phyloP scores from a whole-genome alignment of 2,797 vertebrate species.

The Novumbra hubbsi region DNA sequence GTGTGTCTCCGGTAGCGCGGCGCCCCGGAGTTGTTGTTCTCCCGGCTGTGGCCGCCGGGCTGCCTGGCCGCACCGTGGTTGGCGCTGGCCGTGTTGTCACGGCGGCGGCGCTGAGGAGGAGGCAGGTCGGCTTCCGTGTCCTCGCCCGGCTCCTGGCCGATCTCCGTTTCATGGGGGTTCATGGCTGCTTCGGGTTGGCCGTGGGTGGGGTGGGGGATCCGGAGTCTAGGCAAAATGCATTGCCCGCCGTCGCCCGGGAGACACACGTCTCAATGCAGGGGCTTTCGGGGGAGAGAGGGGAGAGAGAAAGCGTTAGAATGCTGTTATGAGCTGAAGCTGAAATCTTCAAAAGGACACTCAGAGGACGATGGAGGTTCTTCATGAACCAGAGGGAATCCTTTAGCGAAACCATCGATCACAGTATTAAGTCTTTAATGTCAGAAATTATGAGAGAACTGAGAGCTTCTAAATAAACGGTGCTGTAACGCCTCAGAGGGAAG shows the following conservation, averaged over 20 bases:
- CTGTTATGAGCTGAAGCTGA: background rate
- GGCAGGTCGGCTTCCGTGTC: slow-evolving; percentile 81
- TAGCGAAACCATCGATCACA: background rate
- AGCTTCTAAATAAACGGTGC: background rate
- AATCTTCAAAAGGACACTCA: background rate
- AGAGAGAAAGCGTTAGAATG: background rate
- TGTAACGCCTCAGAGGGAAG: background rate
- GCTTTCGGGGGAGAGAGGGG: slow-evolving; percentile 8
- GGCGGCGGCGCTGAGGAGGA: slow-evolving; percentile 42
- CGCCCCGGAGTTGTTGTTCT: slow-evolving; percentile 40
- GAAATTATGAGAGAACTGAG: background rate
- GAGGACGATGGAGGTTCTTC: background rate
- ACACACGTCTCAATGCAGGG: slow-evolving; percentile 30
- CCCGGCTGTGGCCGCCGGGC: slow-evolving; percentile 54
- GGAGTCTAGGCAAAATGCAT: slow-evolving; percentile 61
- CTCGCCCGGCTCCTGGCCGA: slow-evolving; percentile 79
- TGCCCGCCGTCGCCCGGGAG: slow-evolving; percentile 58
- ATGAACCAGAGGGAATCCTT: background rate
- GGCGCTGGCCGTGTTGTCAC: slow-evolving; percentile 48
- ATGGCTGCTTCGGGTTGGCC: slow-evolving; percentile 70
- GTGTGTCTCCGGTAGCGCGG: slow-evolving; percentile 52
- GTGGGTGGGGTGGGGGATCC: background rate
- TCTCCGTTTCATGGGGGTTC: slow-evolving; percentile 82
- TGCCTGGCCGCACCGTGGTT: slow-evolving; percentile 46
- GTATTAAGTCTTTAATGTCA: background rate